Evolutionary conservation across 2,888 invertebrate genomes (phyloP), one percentile per base, ranked within the genome.

Genomic region (Catocala sponsa): DNA sequence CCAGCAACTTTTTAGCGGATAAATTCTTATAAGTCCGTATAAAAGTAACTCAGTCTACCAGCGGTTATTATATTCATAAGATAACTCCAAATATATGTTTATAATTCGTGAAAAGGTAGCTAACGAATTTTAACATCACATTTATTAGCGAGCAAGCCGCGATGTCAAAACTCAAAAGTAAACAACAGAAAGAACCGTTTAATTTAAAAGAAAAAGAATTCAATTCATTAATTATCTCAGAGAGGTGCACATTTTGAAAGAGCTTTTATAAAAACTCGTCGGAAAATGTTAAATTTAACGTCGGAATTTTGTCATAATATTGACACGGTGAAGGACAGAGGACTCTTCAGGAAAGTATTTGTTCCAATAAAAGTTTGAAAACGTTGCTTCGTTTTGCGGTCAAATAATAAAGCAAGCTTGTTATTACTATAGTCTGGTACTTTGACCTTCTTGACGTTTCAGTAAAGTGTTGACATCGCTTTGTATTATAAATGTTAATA

Each of bases 261-360:
- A 32, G 53, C 53, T 58, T 56, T 63, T 62, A 55, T 52, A 66
- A 53, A 42, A 7, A 13, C 13, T 15, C n/a, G 9, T 43, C 60
- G 59, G 47, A 5, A 44, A 57, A 13, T 50, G 43, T 55, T 42
- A 11, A 12, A 47, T 47, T 55, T 15, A 25, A 46, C 35, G 50
- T 42, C 35, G 35, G 25, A 55, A 46, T 55, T 63, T 59, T 38
- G 44, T 55, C 35, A 44, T 32, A 55, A 55, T 59, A 55, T 63
- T 60, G 60, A 51, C 11, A 51, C 55, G 38, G 44, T 9, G 50
- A 32, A 2, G 41, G 25, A 13, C 13, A 44, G 50, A 42, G 51
- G 5, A 25, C 13, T 38, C 53, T 53, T n/a, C 38, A 13, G 10
- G 9, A 4, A 12, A 60, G 55, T 55, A 33, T 25, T 50, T 42